phyloP scores from a whole-genome alignment of 2,113 vertebrate genomes.

The Machaerirhynchus nigripectus region DNA sequence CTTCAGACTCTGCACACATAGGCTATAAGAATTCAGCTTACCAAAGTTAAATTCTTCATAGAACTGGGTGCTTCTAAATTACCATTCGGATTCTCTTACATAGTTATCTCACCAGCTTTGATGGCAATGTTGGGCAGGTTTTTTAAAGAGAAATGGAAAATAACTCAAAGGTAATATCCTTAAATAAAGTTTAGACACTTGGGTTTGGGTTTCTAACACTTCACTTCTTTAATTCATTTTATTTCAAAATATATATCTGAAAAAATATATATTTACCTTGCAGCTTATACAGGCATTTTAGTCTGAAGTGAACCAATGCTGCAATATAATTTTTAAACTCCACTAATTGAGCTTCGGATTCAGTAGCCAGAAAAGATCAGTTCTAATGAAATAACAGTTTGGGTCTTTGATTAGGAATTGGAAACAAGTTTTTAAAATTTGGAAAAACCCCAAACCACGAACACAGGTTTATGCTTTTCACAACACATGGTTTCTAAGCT shows the following conservation, averaged over 20 bases:
- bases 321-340: neutral
- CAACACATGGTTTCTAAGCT: neutral
- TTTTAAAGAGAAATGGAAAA: neutral
- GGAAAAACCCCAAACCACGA: accelerated
- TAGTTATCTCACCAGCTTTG: neutral
- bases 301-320: neutral
- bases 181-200: neutral
- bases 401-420: neutral
- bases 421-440: neutral
- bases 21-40: neutral
- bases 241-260: neutral
- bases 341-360: neutral
- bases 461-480: neutral
- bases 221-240: neutral
- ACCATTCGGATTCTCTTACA: accelerated
- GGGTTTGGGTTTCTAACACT: neutral
- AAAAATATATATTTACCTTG: neutral
- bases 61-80: neutral
- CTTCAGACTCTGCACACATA: too few relatives aligned
- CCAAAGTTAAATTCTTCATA: neutral
- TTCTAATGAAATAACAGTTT: neutral
- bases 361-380: neutral
- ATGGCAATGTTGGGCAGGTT: neutral
- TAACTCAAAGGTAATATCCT: neutral
- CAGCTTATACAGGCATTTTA: neutral